Base-by-base conservation (phyloP, 2,797 vertebrate species). In the Dromococcyx pavoninus region DNA sequence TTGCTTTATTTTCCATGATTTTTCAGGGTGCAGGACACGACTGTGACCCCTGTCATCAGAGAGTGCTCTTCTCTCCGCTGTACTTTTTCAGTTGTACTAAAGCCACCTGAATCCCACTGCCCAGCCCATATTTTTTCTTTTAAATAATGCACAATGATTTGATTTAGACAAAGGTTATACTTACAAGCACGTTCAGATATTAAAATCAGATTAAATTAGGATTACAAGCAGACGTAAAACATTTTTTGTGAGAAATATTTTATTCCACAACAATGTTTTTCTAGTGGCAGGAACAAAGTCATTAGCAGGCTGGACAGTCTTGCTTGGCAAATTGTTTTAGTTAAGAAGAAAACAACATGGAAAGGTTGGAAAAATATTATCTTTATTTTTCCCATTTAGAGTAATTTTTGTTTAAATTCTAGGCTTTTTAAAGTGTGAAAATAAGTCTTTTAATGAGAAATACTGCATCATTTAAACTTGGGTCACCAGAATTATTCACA, bases 1-100 rank as follows among this genome's bases (percentile, higher is more conserved):
- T 4, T 74, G 7, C 21, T 91, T 60, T 24, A n/a, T n/a, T 53
- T 67, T 7, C 32, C 19, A 15, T 1, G 2, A 18, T 35, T 69
- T 69, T 64, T 69, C 46, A 67, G 10, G 19, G 23, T 4, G 2
- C 18, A 61, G 58, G 75, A 66, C 5, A 27, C 14, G 32, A 43
- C 25, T 14, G 2, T 0, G 17, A 64, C 5, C 17, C 18, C 6
- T 13, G n/a, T 12, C 51, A 32, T 5, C 10, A 3, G 27, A 37
- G 19, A 27, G n/a, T 1, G 8, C 53, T 23, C 1, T 39, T 22
- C 27, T 35, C 46, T 46, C 19, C 17, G 41, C 56, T 15, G 22
- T 0, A 7, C 30, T 18, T 53, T n/a, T 11, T 7, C 8, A 46
- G 6, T 30, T 4, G 30, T 5, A 11, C 24, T 10, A 44, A 51